phyloP scores from a whole-genome alignment of 2,113 vertebrate species.

The Poeciliopsis prolifica region DNA sequence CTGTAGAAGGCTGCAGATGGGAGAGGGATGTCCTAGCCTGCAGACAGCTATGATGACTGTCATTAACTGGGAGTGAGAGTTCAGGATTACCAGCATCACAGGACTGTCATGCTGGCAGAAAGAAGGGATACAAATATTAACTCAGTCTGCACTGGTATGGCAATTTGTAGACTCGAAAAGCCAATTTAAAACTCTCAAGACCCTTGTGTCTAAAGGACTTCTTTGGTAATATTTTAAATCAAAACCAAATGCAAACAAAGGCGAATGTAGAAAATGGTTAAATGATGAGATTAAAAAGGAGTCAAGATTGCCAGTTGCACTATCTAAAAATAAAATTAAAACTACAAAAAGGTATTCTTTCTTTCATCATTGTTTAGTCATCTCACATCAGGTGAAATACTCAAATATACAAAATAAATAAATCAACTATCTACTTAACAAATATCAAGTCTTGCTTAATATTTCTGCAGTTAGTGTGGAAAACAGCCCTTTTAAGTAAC shows the following conservation, averaged over 20 bases:
- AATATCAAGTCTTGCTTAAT: not conserved
- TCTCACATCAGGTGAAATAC: not conserved
- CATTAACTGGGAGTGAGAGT: slow-evolving; percentile 65
- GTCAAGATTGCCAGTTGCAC: not conserved
- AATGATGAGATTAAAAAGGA: not conserved
- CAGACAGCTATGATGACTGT: slow-evolving; percentile 65
- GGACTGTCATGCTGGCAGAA: slow-evolving; percentile 35
- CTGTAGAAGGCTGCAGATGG: slow-evolving; percentile 60
- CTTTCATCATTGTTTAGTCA: not conserved
- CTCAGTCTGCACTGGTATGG: not conserved
- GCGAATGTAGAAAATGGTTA: not conserved
- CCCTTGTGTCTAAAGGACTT: not conserved
- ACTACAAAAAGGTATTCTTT: too few relatives aligned
- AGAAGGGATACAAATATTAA: slow-evolving; percentile 7
- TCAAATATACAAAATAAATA: not conserved
- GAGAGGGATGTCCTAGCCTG: slow-evolving; percentile 46
- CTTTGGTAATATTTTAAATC: not conserved
- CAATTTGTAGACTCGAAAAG: not conserved
- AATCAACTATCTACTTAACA: too few relatives aligned
- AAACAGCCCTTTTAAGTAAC: not conserved
- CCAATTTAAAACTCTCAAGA: not conserved
- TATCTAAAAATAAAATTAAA: not conserved
- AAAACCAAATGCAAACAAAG: not conserved
- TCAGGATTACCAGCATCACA: slow-evolving; percentile 48
- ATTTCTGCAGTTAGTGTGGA: not conserved